Base-by-base conservation (phyloP, 2,888 invertebrate genomes). In the Drosophila peninsularis region DNA sequence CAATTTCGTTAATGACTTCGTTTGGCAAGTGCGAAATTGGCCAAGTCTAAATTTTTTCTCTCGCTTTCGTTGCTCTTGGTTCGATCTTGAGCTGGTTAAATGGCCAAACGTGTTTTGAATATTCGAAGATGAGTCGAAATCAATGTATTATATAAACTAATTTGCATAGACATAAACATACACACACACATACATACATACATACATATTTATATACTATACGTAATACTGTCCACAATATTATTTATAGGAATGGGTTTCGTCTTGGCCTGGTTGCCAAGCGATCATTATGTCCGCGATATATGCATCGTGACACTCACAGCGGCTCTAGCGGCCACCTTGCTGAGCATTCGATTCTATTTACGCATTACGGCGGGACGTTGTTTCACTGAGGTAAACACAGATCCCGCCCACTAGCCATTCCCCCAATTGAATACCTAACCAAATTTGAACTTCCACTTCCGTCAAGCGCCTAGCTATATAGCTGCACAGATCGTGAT, bases 291-390 rank as follows among this genome's bases (percentile, higher is more conserved):
- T 84, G 37, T 88, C 45, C 85, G 88, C 21, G 91, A 91, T 75
- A 78, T 90, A 70, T 79, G 75, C 55, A 63, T 88, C 61, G 78
- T 91, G 71, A 84, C 91, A 47, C 49, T 89, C 30, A 47, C 69
- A 62, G 85, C 90, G 76, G 90, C 89, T 63, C 50, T 90, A 58
- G 77, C 82, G 60, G 91, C 90, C 83, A 90, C 90, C 60, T 65
- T 91, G 73, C 74, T 89, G 70, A 91, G 90, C 74, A 75, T 90
- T 73, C 91, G 90, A 53, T 91, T 91, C 82, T 91, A 91, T 89
- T 86, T 91, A 58, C 90, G 91, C 69, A 91, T 91, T 53, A 90
- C 90, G 66, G 84, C 91, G 34, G 90, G 91, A 62, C 82, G 90
- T 81, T 91, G 90, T 65, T 91, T 90, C 72, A 86, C 90, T 36